phyloP scores from a whole-genome alignment of 1,140 invertebrate species.

The Cyclargus thomasi region DNA sequence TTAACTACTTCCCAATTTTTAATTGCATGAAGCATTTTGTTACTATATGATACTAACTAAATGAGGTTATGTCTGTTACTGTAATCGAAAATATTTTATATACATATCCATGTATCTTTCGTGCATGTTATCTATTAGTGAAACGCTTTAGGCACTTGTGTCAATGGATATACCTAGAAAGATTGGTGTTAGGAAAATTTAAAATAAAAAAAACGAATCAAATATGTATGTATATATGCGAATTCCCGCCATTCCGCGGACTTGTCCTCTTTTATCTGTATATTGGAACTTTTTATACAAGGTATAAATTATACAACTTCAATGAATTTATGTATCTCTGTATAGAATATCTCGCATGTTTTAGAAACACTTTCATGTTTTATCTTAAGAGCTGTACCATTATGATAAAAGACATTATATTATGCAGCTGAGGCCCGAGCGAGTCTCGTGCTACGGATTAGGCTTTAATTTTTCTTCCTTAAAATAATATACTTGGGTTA shows the following conservation, averaged over 20 bases:
- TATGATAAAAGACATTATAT: constrained; percentile 10
- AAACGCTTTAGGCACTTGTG: neutral
- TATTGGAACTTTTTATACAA: constrained; percentile 13
- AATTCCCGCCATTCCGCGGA: neutral
- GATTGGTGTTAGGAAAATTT: neutral
- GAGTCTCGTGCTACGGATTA: neutral
- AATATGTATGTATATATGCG: constrained; percentile 10
- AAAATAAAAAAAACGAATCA: neutral
- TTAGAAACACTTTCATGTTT: neutral
- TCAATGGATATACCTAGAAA: neutral
- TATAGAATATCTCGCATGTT: neutral
- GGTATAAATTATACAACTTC: constrained; percentile 4
- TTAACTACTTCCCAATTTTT: neutral
- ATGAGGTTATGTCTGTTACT: neutral
- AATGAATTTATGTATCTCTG: constrained; percentile 3
- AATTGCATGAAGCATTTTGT: neutral
- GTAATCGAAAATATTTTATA: neutral
- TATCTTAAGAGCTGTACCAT: constrained; percentile 3
- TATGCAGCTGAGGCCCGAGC: neutral
- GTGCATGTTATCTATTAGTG: constrained; percentile 11
- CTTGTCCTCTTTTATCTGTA: constrained; percentile 15
- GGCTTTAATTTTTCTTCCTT: constrained; percentile 15
- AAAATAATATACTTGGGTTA: constrained; percentile 8
- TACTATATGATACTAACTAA: neutral
- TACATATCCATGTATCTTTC: constrained; percentile 7